These are phyloP conservation scores for Plebejus melissa DNA, from an alignment of 2,888 invertebrate species.

Conservation along the genomic window DNA sequence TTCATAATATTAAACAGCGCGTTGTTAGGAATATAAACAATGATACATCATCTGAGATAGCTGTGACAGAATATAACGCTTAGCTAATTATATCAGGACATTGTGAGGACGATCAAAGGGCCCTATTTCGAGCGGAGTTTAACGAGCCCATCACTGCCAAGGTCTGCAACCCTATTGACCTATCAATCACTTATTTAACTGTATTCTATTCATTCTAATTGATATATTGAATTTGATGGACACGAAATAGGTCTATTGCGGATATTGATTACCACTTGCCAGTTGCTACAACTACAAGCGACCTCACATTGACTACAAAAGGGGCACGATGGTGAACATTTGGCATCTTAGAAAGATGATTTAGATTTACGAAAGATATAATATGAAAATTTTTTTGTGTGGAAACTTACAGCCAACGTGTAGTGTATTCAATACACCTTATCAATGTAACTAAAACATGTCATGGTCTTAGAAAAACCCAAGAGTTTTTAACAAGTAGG, in stretches of 20 bases:
- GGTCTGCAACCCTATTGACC: slow-evolving; percentile 32
- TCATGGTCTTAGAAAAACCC: background rate
- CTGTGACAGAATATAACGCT: slow-evolving; percentile 31
- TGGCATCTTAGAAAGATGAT: background rate
- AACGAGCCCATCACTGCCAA: slow-evolving; percentile 35
- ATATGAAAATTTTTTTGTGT: background rate
- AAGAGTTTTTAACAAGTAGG: background rate
- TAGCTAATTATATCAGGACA: slow-evolving; percentile 32
- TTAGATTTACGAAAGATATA: background rate
- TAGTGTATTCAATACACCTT: background rate
- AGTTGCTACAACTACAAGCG: background rate
- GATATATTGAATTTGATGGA: slow-evolving; percentile 11
- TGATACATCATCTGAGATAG: slow-evolving; percentile 2
- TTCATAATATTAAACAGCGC: background rate
- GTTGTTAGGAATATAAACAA: background rate
- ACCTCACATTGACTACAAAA: background rate
- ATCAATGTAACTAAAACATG: background rate
- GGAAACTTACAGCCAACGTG: background rate
- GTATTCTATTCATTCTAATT: slow-evolving; percentile 21
- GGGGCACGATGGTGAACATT: background rate
- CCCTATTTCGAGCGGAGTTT: slow-evolving; percentile 32
- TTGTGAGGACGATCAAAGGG: slow-evolving; percentile 33
- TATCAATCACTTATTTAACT: slow-evolving; percentile 30
- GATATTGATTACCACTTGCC: background rate
- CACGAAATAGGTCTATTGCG: background rate